phyloP scores from a whole-genome alignment of 2,113 vertebrate genomes.

The Aramus guarauna region DNA sequence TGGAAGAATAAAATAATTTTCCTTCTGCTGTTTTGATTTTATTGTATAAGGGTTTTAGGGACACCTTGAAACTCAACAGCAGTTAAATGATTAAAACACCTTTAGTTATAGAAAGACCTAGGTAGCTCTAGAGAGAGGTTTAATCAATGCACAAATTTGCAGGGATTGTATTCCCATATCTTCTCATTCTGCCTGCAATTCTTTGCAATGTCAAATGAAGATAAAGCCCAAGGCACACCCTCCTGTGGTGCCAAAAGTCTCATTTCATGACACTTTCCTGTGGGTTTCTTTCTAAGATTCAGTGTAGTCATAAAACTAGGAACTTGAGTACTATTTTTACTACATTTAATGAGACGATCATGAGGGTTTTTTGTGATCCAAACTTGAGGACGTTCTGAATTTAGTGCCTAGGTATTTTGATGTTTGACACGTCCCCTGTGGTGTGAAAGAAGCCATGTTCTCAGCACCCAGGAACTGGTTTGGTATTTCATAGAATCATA shows the following conservation, averaged over 20 bases:
- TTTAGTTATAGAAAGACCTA: neutral
- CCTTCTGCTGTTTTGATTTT: neutral
- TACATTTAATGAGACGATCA: neutral
- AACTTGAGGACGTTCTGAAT: neutral
- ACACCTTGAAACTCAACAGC: neutral
- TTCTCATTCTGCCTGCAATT: neutral
- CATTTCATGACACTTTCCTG: neutral
- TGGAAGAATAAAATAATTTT: neutral
- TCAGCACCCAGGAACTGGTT: neutral
- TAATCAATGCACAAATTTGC: neutral
- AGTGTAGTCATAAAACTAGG: neutral
- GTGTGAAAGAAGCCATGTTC: neutral
- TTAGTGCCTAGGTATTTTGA: neutral
- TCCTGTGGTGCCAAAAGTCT: neutral
- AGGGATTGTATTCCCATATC: neutral
- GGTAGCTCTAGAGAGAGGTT: neutral
- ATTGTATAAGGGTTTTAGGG: neutral
- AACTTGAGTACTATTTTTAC: neutral
- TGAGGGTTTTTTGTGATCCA: neutral
- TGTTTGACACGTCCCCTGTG: neutral
- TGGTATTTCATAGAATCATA: too few species aligned
- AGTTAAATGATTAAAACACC: neutral
- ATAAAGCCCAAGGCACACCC: neutral
- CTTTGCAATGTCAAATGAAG: neutral
- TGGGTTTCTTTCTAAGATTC: neutral